Evolutionary conservation across 2,113 vertebrate species (phyloP).

Genomic region (Gobiocypris rarus): DNA sequence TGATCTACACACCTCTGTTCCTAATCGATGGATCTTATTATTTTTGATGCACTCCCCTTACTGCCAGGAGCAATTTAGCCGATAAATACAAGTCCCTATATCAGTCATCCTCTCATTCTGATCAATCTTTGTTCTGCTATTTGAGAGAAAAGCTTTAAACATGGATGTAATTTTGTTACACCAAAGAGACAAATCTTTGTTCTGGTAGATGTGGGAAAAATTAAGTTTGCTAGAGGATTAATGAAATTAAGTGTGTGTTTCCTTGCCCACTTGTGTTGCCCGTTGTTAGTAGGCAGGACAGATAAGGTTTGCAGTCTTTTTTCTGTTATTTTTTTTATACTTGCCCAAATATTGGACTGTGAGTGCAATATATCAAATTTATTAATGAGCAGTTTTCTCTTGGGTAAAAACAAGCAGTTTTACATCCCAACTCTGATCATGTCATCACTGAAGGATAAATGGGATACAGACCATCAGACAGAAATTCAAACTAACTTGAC

Average conservation of each 20-base stretch:
- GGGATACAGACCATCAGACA: background rate
- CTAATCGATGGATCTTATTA: slow-evolving; percentile 46
- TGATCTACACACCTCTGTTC: slow-evolving; percentile 22
- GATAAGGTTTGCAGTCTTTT: background rate
- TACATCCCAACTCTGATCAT: slow-evolving; percentile 12
- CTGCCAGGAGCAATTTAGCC: slow-evolving; percentile 24
- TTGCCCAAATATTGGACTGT: slow-evolving; percentile 17
- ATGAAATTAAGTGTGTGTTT: background rate
- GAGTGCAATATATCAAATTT: slow-evolving; percentile 17
- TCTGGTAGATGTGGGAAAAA: background rate
- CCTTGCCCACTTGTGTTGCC: background rate
- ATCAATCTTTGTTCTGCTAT: slow-evolving; percentile 31
- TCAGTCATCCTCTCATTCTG: slow-evolving; percentile 6
- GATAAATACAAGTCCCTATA: slow-evolving; percentile 7
- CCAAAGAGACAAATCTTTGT: slow-evolving; percentile 3
- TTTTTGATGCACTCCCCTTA: slow-evolving; percentile 16
- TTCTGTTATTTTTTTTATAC: background rate
- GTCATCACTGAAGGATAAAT: slow-evolving; percentile 7
- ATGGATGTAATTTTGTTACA: slow-evolving; percentile 10
- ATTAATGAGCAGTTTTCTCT: slow-evolving; percentile 14
- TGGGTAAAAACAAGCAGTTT: slow-evolving; percentile 8
- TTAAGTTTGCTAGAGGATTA: background rate
- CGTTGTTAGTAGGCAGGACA: background rate
- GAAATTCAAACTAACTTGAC: slow-evolving; percentile 19
- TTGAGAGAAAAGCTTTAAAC: slow-evolving; percentile 30